Percentiles rank a stretch among this genome's conserved stretches.
Conservation (phyloP, 2,888 invertebrate species). For the Boloria selene region DNA sequence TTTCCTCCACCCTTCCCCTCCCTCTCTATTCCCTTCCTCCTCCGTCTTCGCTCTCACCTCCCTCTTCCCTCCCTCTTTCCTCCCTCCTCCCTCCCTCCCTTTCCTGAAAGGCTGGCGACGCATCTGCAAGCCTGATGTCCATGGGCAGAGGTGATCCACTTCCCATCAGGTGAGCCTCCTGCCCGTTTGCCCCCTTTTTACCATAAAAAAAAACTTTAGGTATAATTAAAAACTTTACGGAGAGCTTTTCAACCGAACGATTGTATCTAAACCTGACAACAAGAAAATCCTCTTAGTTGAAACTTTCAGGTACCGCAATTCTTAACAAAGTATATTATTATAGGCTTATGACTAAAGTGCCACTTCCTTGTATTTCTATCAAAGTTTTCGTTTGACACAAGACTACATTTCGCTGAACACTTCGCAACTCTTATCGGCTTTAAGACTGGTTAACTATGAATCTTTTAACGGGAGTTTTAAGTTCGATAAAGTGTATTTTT, state of each 20-base stretch:
- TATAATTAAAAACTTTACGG: background rate
- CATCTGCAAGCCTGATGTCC: too few species aligned
- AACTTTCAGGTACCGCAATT: constrained; percentile 13
- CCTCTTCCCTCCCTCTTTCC: too few species aligned
- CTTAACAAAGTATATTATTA: constrained; percentile 28
- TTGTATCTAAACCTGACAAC: background rate
- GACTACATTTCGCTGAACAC: constrained; percentile 28
- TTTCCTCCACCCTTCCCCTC: too few species aligned
- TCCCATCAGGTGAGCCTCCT: too few species aligned
- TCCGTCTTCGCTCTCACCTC: too few species aligned
- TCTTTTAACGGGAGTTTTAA: constrained; percentile 10
- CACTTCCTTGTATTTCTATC: constrained; percentile 23
- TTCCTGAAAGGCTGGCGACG: too few species aligned
- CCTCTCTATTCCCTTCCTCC: too few species aligned
- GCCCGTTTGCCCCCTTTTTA: too few species aligned
- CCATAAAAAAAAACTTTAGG: too few species aligned
- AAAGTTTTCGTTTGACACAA: constrained; percentile 27
- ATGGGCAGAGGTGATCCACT: too few species aligned
- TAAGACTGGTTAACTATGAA: constrained; percentile 19
- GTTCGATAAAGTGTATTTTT: too few species aligned
- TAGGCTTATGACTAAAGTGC: constrained; percentile 28
- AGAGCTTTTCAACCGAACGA: constrained; percentile 1
- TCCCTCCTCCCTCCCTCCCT: too few species aligned
- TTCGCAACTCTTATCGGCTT: constrained; percentile 24
- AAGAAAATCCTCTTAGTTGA: constrained; percentile 1